A percentile compares a stretch with the other conserved stretches of the same genome.
These are phyloP conservation scores for Diabrotica virgifera DNA, from an alignment of 1,140 invertebrate species.

Conservation along the genomic window DNA sequence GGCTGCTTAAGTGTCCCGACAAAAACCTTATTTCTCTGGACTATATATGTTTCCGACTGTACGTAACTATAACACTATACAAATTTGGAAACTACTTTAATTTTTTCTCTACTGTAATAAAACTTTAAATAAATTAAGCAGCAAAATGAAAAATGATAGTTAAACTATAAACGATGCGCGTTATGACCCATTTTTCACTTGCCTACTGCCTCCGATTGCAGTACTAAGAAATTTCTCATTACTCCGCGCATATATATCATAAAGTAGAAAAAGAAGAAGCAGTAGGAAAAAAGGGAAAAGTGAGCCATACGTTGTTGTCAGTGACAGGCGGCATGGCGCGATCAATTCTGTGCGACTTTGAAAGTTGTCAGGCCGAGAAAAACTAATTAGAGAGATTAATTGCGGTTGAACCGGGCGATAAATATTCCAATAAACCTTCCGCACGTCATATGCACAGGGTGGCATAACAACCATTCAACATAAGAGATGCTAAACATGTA, in stretches of 20 bases:
- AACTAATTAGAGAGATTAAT: constrained; percentile 47
- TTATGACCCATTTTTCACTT: no score
- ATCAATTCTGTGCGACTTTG: constrained; percentile 42
- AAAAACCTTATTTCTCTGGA: no score
- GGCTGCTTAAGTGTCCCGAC: no score
- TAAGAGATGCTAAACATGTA: no score
- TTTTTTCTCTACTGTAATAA: no score
- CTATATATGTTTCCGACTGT: no score
- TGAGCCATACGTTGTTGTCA: constrained; percentile 42
- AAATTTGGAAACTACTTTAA: no score
- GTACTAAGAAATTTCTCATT: constrained; percentile 8
- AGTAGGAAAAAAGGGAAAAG: constrained; percentile 5
- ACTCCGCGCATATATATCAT: constrained; percentile 8
- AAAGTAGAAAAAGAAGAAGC: not conserved
- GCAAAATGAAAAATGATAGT: no score
- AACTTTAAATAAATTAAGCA: no score
- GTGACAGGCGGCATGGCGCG: constrained; percentile 38
- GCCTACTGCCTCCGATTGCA: not conserved
- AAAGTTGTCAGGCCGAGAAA: constrained; percentile 37
- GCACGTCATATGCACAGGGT: not conserved
- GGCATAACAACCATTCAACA: no score
- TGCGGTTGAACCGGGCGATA: constrained; percentile 32
- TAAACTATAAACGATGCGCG: no score
- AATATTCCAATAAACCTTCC: constrained; percentile 40
- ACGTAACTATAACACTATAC: no score